Evolutionary conservation across 1,140 invertebrate species (phyloP).

Genomic region (Dendrolimus punctatus): DNA sequence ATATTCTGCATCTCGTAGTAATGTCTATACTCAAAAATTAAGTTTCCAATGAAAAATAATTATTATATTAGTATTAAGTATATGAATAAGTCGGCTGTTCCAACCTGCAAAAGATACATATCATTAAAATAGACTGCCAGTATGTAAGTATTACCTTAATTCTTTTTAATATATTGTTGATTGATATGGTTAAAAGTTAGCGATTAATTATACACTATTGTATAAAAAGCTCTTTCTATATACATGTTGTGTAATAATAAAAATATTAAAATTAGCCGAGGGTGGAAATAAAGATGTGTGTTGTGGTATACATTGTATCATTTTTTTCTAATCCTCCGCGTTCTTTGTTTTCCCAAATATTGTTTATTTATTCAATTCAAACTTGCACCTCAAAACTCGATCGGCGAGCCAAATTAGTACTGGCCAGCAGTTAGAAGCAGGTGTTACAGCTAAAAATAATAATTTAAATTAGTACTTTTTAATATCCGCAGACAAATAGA

Average conservation of each 20-base stretch:
- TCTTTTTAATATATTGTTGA: constrained; percentile 68
- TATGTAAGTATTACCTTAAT: constrained; percentile 62
- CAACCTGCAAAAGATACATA: constrained; percentile 69
- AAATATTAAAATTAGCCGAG: constrained; percentile 51
- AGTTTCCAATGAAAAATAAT: neutral
- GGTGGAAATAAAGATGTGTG: constrained; percentile 63
- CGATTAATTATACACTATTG: constrained; percentile 67
- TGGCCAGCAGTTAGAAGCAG: too few species aligned
- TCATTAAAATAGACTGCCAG: constrained; percentile 70
- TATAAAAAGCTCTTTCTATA: constrained; percentile 69
- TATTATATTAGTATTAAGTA: neutral
- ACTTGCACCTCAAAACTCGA: too few species aligned
- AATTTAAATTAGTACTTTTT: too few species aligned
- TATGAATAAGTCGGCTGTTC: constrained; percentile 42
- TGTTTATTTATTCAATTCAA: too few species aligned
- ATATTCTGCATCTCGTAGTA: too few species aligned
- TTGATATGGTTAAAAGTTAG: constrained; percentile 53
- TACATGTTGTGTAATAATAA: constrained; percentile 70
- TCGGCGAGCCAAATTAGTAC: too few species aligned
- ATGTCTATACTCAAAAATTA: neutral
- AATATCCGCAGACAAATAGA: too few species aligned
- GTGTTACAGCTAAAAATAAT: too few species aligned
- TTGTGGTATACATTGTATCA: constrained; percentile 38
- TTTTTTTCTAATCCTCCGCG: constrained; percentile 6
- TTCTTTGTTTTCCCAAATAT: neutral